Evolutionary conservation across 1,140 invertebrate genomes (phyloP).

Genomic region (Polypedilum pembai): DNA sequence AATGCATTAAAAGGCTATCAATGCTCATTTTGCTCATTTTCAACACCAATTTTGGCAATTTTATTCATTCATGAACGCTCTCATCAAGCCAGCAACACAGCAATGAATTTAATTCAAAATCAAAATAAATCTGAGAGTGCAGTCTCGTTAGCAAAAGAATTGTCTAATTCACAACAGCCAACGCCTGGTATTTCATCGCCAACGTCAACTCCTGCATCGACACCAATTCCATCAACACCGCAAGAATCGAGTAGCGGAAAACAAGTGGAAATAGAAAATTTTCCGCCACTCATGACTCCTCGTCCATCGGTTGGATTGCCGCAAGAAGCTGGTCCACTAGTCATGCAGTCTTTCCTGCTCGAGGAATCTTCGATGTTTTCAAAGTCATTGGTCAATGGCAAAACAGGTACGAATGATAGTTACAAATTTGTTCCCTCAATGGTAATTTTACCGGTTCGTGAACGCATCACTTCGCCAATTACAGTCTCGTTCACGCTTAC

Average conservation of each 20-base stretch:
- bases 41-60: conserved; percentile 80
- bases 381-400: conserved; percentile 25
- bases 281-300: conserved; percentile 50
- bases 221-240: conserved; percentile 30
- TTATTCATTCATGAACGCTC: conserved; percentile 85
- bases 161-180: conserved; percentile 31
- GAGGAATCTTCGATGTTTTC: conserved; percentile 47
- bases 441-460: conserved; percentile 83
- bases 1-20: conserved; percentile 62
- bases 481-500: conserved; percentile 86
- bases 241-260: conserved; percentile 41
- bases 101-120: conserved; percentile 31
- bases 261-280: conserved; percentile 44
- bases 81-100: conserved; percentile 46
- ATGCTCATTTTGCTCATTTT: conserved; percentile 81
- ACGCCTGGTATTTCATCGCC: conserved; percentile 29
- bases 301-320: conserved; percentile 54
- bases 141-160: conserved; percentile 30
- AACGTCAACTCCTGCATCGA: conserved; percentile 31
- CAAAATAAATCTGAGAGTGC: conserved; percentile 31
- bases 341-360: conserved; percentile 79
- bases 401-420: conserved; percentile 41
- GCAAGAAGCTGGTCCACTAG: conserved; percentile 43
- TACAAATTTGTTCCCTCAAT: conserved; percentile 74
- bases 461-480: conserved; percentile 68